Evolutionary conservation across 2,113 vertebrate genomes (phyloP).

Genomic region (Isichthys henryi): DNA sequence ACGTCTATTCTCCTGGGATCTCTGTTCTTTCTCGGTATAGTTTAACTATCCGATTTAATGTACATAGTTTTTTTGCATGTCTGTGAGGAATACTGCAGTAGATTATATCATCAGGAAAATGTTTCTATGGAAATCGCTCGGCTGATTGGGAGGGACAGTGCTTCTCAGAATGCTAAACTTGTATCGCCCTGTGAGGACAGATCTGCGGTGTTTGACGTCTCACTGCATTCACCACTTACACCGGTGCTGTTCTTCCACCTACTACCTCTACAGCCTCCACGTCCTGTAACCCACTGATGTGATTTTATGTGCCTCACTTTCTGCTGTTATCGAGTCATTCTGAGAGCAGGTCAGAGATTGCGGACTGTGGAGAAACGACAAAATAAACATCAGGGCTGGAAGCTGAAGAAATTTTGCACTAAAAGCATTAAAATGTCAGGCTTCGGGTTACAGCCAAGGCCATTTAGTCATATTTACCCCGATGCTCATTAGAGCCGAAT

Average conservation of each 20-base stretch:
- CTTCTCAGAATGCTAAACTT: background rate
- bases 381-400: background rate
- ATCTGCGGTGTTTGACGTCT: background rate
- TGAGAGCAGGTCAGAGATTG: background rate
- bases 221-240: background rate
- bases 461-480: constrained; percentile 1
- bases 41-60: background rate
- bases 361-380: background rate
- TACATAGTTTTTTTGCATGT: background rate
- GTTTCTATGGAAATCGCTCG: background rate
- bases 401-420: background rate
- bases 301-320: background rate
- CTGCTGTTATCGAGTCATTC: background rate
- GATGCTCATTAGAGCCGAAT: constrained; percentile 3
- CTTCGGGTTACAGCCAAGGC: background rate
- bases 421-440: constrained; percentile 10
- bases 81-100: background rate
- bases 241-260: background rate
- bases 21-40: background rate
- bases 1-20: background rate
- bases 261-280: background rate
- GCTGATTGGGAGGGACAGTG: background rate
- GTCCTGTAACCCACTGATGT: background rate
- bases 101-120: background rate
- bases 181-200: background rate